Percentiles rank a stretch among this genome's conserved stretches.
Evolutionary conservation across 2,888 invertebrate species (phyloP).

Genomic region (Cheiracanthium punctorium): DNA sequence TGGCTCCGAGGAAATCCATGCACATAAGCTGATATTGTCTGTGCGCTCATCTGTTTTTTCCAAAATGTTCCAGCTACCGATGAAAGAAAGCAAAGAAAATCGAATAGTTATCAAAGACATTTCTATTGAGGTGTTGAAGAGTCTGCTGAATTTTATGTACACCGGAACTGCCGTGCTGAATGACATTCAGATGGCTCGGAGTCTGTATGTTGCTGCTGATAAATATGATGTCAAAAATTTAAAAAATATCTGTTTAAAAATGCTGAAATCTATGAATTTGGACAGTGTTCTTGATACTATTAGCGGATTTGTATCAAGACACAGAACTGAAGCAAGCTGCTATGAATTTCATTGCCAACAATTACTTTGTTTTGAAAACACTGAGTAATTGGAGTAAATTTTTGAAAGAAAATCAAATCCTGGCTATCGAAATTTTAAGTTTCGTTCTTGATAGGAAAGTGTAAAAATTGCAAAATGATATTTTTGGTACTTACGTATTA

Average conservation of each 20-base stretch:
- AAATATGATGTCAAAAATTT: background rate
- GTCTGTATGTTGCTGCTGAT: background rate
- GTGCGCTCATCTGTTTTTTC: background rate
- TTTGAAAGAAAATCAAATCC: background rate
- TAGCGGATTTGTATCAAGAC: constrained; percentile 8
- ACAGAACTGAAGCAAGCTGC: background rate
- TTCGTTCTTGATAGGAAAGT: background rate
- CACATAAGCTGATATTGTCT: constrained; percentile 8
- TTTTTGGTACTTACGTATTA: too few relatives aligned
- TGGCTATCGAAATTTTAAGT: background rate
- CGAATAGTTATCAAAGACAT: background rate
- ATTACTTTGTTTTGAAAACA: background rate
- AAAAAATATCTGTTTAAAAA: background rate
- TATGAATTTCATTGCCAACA: background rate
- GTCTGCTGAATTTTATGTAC: background rate
- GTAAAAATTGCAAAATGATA: too few relatives aligned
- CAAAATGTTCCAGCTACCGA: background rate
- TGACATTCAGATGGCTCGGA: background rate
- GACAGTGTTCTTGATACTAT: background rate
- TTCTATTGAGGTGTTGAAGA: background rate
- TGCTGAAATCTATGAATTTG: background rate
- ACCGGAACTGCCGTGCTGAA: background rate
- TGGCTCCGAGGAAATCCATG: background rate
- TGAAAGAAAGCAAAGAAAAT: constrained; percentile 5
- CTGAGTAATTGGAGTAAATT: background rate